Evolutionary conservation across 2,888 invertebrate species (phyloP).

Genomic region (Isoperla grammatica): DNA sequence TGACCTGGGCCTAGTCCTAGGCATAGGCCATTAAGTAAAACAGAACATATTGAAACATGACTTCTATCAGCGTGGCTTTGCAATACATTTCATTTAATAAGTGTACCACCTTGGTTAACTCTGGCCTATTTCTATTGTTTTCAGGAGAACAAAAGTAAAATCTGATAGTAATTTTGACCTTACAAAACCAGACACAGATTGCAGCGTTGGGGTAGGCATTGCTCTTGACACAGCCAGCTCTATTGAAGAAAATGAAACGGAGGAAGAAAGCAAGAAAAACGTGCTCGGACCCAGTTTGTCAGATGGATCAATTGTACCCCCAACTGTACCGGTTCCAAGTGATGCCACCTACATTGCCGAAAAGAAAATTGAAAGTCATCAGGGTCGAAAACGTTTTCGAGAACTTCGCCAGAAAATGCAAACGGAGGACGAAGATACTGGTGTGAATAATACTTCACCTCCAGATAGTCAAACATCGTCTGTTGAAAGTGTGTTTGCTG

Average conservation of each 20-base stretch:
- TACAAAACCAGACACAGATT: constrained; percentile 19
- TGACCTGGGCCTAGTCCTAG: too few relatives aligned
- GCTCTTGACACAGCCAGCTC: neutral
- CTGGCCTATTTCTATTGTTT: neutral
- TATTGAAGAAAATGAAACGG: constrained; percentile 20
- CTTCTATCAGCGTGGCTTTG: too few relatives aligned
- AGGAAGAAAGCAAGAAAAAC: neutral
- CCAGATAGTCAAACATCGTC: constrained; percentile 73
- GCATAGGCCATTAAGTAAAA: too few relatives aligned
- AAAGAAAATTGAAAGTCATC: constrained; percentile 14
- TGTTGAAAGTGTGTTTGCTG: constrained; percentile 68
- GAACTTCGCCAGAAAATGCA: constrained; percentile 82
- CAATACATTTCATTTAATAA: too few relatives aligned
- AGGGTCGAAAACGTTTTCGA: constrained; percentile 68
- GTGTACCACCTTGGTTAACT: too few relatives aligned
- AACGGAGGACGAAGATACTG: constrained; percentile 74
- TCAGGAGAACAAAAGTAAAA: constrained; percentile 22
- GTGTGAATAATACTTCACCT: constrained; percentile 59
- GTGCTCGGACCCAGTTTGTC: too few relatives aligned
- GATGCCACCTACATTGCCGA: too few relatives aligned
- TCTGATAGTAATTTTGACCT: constrained; percentile 5
- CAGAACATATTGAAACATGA: too few relatives aligned
- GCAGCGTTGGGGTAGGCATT: neutral
- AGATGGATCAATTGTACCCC: too few relatives aligned
- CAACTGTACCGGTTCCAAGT: too few relatives aligned